These are phyloP conservation scores for Cyclargus thomasi DNA, from an alignment of 1,140 invertebrate species.

Conservation along the genomic window DNA sequence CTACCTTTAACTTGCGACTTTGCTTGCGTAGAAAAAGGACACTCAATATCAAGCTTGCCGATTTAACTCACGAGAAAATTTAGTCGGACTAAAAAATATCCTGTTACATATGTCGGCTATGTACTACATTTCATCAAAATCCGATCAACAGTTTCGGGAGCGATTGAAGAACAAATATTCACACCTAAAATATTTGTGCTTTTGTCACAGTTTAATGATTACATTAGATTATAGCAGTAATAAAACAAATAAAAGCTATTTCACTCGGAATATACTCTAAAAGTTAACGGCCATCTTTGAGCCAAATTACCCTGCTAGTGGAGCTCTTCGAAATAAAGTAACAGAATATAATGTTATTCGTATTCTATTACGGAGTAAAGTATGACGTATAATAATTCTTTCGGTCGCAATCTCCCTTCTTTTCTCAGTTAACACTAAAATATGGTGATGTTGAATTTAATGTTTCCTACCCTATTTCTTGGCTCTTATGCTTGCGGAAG, in stretches of 20 bases:
- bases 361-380: slow-evolving; percentile 1
- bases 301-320: neutral
- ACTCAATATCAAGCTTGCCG: too few species aligned
- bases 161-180: too few species aligned
- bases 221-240: too few species aligned
- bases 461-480: slow-evolving; percentile 1
- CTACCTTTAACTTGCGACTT: too few species aligned
- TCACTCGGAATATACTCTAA: neutral
- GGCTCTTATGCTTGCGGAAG: neutral
- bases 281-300: neutral
- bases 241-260: neutral
- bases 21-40: too few species aligned
- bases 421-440: neutral
- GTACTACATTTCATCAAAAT: too few species aligned
- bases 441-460: slow-evolving; percentile 1
- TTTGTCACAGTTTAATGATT: too few species aligned
- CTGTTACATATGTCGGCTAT: too few species aligned
- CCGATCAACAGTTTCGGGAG: too few species aligned
- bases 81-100: too few species aligned
- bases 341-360: neutral
- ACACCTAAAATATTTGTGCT: too few species aligned
- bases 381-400: neutral
- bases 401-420: neutral
- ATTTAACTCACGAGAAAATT: too few species aligned
- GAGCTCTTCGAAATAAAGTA: neutral